Base-by-base conservation (phyloP, 2,797 vertebrate species). In the Aulostomus chinensis region DNA sequence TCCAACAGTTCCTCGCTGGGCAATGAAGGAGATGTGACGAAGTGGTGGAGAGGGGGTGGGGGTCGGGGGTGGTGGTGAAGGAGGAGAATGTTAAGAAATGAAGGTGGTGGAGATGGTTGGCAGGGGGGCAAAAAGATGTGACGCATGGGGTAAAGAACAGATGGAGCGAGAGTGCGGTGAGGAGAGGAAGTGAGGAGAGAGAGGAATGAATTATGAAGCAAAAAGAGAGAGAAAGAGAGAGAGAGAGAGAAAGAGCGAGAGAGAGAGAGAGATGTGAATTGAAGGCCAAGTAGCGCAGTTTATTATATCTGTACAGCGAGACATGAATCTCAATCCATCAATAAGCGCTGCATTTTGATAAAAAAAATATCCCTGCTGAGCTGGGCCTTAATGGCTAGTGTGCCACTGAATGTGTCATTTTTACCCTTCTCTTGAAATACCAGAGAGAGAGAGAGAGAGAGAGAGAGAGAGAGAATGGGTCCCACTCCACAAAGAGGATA, bases 311-410 rank as follows among this genome's bases (percentile, higher is more conserved):
- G 60, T 81, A 76, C 64, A 56, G 54, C 32, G 2, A 80, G 80
- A 84, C 82, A 70, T 78, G 78, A 88, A 86, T 87, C 68, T 78
- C 75, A 81, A 86, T 86, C 62, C 46, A 67, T 77, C 80, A 82
- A 81, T 79, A 73, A 85, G 68, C n/a, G 32, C 49, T 68, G 55
- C 65, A 74, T 76, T 78, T 72, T 69, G 58, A 70, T 74, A 55
- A 60, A 71, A 56, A 45, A 68, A 78, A 66, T 34, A 42, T 48
- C 66, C 71, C 73, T 53, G 72, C 78, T 63, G 69, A 34, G 55
- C 32, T 30, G 17, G 11, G 47, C 46, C 47, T 55, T 72, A 81
- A 83, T 85, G 80, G 68, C 78, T 56, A 46, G 65, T 58, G 65
- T 60, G 68, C 51, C 9, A 26, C 18, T 79, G 65, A 76, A 81